phyloP scores from a whole-genome alignment of 2,888 invertebrate species.

The Hydropsyche betteni region DNA sequence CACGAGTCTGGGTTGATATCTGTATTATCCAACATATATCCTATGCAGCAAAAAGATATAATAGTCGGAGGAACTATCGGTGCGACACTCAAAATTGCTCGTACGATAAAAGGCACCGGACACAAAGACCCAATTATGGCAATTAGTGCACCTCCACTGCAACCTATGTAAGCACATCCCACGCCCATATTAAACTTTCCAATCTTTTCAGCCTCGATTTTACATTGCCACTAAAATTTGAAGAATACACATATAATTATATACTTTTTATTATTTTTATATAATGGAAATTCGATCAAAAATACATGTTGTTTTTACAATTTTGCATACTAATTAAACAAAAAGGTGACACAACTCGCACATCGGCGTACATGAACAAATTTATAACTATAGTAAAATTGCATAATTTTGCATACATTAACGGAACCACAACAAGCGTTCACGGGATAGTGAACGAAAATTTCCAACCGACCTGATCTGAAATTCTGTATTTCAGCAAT shows the following conservation, averaged over 20 bases:
- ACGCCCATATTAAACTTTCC: constrained; percentile 29
- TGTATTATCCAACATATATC: constrained; percentile 46
- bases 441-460: not conserved
- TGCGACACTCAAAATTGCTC: constrained; percentile 56
- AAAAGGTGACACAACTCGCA: constrained; percentile 9
- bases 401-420: constrained; percentile 27
- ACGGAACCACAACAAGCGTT: not conserved
- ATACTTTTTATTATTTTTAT: not conserved
- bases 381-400: not conserved
- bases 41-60: constrained; percentile 57
- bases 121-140: constrained; percentile 60
- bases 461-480: not conserved
- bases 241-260: not conserved
- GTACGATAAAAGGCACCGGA: constrained; percentile 58
- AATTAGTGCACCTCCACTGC: constrained; percentile 55
- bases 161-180: constrained; percentile 45
- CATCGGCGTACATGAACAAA: constrained; percentile 6
- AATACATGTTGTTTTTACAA: not conserved
- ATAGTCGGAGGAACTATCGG: constrained; percentile 57
- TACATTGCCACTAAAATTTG: constrained; percentile 9
- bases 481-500: no score
- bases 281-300: not conserved
- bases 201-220: not conserved
- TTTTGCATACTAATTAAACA: constrained; percentile 6
- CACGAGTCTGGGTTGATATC: constrained; percentile 14